These are phyloP conservation scores for Cinclus mexicanus DNA, from an alignment of 2,113 vertebrate species.

Conservation along the genomic window DNA sequence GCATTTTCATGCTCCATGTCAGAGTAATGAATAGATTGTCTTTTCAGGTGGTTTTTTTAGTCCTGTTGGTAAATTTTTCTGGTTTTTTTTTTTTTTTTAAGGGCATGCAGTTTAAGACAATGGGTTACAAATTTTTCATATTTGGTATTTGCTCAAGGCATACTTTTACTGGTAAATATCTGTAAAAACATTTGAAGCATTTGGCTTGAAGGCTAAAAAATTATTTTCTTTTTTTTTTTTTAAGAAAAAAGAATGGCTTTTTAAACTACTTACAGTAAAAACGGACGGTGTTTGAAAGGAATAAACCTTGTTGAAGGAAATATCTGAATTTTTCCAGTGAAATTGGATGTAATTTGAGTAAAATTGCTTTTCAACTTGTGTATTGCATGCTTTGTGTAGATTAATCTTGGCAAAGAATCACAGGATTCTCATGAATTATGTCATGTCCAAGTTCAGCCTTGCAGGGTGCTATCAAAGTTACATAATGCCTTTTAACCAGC, in stretches of 20 bases:
- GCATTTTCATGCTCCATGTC: background rate
- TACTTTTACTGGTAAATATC: background rate
- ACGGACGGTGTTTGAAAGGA: background rate
- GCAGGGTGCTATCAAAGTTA: background rate
- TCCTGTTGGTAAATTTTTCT: background rate
- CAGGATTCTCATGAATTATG: background rate
- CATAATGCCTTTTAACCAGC: background rate
- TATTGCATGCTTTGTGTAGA: background rate
- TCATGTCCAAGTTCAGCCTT: background rate
- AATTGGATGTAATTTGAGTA: background rate
- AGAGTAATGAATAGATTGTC: background rate
- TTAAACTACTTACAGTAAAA: background rate
- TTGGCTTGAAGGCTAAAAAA: background rate
- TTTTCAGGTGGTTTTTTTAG: background rate
- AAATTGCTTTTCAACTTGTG: background rate
- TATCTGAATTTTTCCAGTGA: background rate
- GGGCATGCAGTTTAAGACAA: background rate
- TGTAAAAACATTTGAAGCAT: background rate
- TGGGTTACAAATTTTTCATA: background rate
- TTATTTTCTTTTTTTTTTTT: background rate
- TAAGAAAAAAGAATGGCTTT: background rate
- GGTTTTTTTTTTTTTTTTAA: background rate
- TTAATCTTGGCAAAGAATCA: background rate
- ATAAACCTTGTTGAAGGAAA: background rate
- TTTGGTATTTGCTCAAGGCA: background rate